Conservation (phyloP, 2,113 vertebrate genomes). For the Dasyprocta punctata region DNA sequence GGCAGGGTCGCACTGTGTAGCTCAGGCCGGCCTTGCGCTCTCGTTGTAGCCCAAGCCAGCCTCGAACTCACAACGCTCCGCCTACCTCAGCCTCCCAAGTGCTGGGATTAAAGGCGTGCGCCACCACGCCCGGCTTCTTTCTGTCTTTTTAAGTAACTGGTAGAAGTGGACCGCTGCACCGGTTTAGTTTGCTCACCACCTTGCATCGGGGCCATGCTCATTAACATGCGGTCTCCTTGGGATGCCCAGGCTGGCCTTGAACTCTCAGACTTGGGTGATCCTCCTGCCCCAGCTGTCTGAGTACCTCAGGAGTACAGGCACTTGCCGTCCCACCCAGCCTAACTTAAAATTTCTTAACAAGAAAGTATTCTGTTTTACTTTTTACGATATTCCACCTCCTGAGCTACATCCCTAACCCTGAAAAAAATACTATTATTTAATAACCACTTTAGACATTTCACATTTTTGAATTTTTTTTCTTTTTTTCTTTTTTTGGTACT, state of each 20-base stretch:
- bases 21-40: too few species aligned
- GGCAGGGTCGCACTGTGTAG: too few species aligned
- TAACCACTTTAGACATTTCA: not conserved
- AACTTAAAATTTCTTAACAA: slow-evolving; percentile 14
- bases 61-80: too few species aligned
- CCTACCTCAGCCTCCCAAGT: too few species aligned
- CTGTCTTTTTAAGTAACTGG: not conserved
- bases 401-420: not conserved
- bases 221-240: not conserved
- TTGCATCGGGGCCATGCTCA: not conserved
- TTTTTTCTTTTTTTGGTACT: too few species aligned
- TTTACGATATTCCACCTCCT: not conserved
- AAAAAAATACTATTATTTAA: not conserved
- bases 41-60: too few species aligned
- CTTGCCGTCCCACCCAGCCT: not conserved
- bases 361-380: not conserved
- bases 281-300: not conserved
- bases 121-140: too few species aligned
- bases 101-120: too few species aligned
- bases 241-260: not conserved
- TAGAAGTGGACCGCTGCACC: not conserved
- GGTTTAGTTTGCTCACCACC: not conserved
- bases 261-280: not conserved
- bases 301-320: not conserved
- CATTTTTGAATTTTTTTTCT: not conserved